phyloP scores from a whole-genome alignment of 1,140 invertebrate genomes.

The Caerostris extrusa region DNA sequence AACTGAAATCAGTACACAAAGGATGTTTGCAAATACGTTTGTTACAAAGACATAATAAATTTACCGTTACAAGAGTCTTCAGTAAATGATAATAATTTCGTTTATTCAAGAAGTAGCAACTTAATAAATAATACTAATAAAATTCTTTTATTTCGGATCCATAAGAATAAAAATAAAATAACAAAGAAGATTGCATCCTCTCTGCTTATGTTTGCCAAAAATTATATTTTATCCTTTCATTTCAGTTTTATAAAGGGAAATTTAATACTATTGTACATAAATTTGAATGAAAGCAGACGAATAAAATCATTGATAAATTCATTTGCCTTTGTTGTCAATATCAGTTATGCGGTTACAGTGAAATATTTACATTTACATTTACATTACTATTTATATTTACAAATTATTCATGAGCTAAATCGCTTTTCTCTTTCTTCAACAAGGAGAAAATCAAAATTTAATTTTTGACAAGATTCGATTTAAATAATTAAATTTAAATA shows the following conservation, averaged over 20 bases:
- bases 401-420: no score
- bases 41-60: neutral
- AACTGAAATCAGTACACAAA: neutral
- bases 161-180: neutral
- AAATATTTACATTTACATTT: no score
- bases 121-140: neutral
- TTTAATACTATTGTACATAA: neutral
- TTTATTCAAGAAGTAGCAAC: neutral
- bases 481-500: no score
- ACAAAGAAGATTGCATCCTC: neutral
- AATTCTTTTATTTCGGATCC: neutral
- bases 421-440: no score
- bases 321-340: no score
- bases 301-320: no score
- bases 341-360: no score
- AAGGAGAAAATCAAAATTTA: no score
- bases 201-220: neutral
- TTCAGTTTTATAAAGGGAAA: neutral
- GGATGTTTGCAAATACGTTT: neutral
- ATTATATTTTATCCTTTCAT: neutral
- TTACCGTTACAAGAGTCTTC: neutral
- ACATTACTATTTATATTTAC: no score
- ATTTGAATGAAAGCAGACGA: no score
- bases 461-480: no score
- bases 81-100: slow-evolving; percentile 8